These are phyloP conservation scores for Lepidurus apus DNA, from an alignment of 1,140 invertebrate genomes.

Conservation along the genomic window DNA sequence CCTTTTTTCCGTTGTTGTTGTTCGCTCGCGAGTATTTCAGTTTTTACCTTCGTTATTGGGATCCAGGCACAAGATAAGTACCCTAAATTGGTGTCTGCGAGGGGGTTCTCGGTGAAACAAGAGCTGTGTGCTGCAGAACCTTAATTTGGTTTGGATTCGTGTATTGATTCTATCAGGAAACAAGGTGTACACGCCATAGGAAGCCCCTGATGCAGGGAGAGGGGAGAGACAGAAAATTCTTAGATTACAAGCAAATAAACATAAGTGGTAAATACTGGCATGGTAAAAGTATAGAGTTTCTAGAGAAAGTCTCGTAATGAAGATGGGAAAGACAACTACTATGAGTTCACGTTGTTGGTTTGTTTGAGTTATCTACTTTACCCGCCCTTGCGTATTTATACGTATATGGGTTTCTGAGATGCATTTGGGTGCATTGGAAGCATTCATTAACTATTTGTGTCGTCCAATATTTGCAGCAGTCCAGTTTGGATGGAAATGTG, in stretches of 20 bases:
- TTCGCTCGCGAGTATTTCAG: background rate
- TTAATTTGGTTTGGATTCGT: constrained; percentile 9
- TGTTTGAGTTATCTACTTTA: no score
- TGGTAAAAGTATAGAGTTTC: background rate
- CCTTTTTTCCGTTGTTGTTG: background rate
- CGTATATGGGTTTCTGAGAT: background rate
- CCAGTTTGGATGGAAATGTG: constrained; percentile 70
- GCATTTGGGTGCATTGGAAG: background rate
- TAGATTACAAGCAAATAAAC: constrained; percentile 1
- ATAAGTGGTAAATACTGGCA: background rate
- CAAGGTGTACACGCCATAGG: background rate
- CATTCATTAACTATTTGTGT: background rate
- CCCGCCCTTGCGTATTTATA: background rate
- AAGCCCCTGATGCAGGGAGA: background rate
- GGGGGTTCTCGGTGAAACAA: background rate
- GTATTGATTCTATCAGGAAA: constrained; percentile 6
- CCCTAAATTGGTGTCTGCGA: constrained; percentile 10
- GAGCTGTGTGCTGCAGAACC: background rate
- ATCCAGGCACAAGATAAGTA: background rate
- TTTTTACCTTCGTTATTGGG: constrained; percentile 3
- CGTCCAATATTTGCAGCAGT: constrained; percentile 49
- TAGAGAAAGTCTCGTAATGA: background rate
- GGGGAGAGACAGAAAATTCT: background rate
- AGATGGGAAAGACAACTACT: background rate
- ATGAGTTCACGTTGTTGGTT: background rate